phyloP scores from a whole-genome alignment of 1,140 invertebrate species.

The Prorops nasuta region DNA sequence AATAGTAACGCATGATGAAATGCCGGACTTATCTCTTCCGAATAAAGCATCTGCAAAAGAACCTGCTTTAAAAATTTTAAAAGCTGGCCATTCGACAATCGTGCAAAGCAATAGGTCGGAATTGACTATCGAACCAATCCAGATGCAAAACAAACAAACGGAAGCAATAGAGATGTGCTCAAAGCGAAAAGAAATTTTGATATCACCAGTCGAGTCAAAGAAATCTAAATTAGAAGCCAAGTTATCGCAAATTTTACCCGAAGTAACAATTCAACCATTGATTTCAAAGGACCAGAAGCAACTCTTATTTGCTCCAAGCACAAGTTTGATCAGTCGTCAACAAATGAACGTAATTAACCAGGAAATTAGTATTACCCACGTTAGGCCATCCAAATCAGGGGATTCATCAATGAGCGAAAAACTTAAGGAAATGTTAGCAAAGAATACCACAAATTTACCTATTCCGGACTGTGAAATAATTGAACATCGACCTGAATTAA shows the following conservation, averaged over 20 bases:
- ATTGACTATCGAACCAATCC: conserved; percentile 40
- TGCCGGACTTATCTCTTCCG: conserved; percentile 15
- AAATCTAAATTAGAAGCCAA: conserved; percentile 48
- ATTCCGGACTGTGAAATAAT: conserved; percentile 51
- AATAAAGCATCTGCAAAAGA: conserved; percentile 26
- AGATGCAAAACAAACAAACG: conserved; percentile 23
- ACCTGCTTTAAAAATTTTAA: conserved; percentile 29
- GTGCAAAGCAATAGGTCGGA: conserved; percentile 32
- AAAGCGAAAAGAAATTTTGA: conserved; percentile 47
- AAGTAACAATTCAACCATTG: conserved; percentile 50
- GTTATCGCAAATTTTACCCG: conserved; percentile 45
- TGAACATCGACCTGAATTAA: conserved; percentile 49
- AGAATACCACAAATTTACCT: conserved; percentile 27
- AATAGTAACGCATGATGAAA: conserved; percentile 29
- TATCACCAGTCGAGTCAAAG: conserved; percentile 43
- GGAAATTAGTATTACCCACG: conserved; percentile 52
- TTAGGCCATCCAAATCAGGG: conserved; percentile 22
- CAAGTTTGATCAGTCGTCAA: conserved; percentile 44
- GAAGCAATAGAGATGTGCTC: conserved; percentile 23
- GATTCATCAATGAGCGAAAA: conserved; percentile 35
- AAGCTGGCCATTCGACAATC: conserved; percentile 22
- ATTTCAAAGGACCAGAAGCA: conserved; percentile 29
- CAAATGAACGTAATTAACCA: conserved; percentile 51
- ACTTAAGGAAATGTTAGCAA: conserved; percentile 36
- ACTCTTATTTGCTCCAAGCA: conserved; percentile 40